Evolutionary conservation across 2,888 invertebrate species (phyloP), one percentile per base, ranked within the genome.

Genomic region (Harmothoe impar): DNA sequence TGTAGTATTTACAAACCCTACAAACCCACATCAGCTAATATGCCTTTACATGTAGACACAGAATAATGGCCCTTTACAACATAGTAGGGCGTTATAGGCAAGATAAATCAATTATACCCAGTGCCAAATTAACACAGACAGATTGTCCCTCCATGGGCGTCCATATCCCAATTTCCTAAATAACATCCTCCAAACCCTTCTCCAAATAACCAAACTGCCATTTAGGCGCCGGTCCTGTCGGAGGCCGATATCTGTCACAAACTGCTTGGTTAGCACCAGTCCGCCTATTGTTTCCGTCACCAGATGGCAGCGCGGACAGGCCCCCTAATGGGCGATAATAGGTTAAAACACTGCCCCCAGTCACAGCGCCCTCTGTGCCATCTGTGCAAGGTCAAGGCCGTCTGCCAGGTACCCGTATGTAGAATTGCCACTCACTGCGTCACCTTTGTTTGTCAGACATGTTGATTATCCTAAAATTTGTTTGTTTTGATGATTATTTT

Each of bases 251-350:
- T 33, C 81, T 35, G 81, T 81, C 81, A 43, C 35, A 81, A 43
- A 81, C 81, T 33, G 81, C 35, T 20, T 23, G 33, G 81, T 72
- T 72, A 72, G 72, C 29, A 25, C 29, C 72, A 72, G 81, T 10
- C 10, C 43, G 33, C n/a, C 81, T 81, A 81, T 81, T 81, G 81
- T 81, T 81, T 81, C 81, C 25, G 81, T 25, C 81, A 81, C 81
- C 81, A 81, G 81, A 81, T 81, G 81, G 81, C 81, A 35, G 35
- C n/a, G 35, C 5, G 20, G 33, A 20, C 43, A 15, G 72, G n/a
- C 81, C 81, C 81, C 81, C 81, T 43, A 81, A 81, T 81, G 81
- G 81, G 81, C 81, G 81, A 81, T 81, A 81, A 81, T 81, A 43
- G 81, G 81, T 33, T 81, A 81, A 81, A 81, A 81, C 81, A 81